Evolutionary conservation across 1,140 invertebrate genomes (phyloP), one percentile per base, ranked within the genome.

Genomic region (Triops longicaudatus): DNA sequence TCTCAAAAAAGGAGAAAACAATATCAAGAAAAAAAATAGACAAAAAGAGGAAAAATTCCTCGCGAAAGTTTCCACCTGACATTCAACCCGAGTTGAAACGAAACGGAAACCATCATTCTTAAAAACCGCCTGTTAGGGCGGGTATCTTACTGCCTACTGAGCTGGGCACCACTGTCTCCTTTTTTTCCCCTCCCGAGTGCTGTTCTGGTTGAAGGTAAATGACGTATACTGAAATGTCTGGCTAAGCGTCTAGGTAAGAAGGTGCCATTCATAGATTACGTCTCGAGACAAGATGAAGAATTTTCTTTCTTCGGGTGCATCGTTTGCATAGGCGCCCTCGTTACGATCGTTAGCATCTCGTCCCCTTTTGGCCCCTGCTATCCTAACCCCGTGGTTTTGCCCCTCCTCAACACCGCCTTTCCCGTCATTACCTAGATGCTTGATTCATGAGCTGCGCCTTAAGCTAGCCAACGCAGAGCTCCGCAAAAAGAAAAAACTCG

Each of bases 261-360:
- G 50, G 50, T 63, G 50, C 50, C 50, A 63, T 63, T 63, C 50
- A 63, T 63, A 63, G 50, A 63, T 63, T 63, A 63, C 50, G 50
- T 22, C 31, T 63, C 50, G 10, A 63, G 50, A 63, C 50, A 63
- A 63, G 50, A 63, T 63, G 50, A 63, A 63, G 50, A n/a, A 63
- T 63, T 63, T 22, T 37, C 31, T 37, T 63, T 44, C 2, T 17
- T 63, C 50, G 50, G 50, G 50, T 63, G 50, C 50, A 12, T 63
- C 50, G 50, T 63, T 63, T 63, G 50, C 50, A 63, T 63, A 63
- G 50, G 50, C 50, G 50, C 50, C 50, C 50, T 63, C 50, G 50
- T 63, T 63, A 63, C 50, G 50, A 63, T 63, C 50, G 50, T 63
- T 63, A 63, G 50, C 50, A 22, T 63, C 50, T 22, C 50, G 50